These are phyloP conservation scores for Stercorarius parasiticus DNA, from an alignment of 2,113 vertebrate genomes.

Conservation along the genomic window DNA sequence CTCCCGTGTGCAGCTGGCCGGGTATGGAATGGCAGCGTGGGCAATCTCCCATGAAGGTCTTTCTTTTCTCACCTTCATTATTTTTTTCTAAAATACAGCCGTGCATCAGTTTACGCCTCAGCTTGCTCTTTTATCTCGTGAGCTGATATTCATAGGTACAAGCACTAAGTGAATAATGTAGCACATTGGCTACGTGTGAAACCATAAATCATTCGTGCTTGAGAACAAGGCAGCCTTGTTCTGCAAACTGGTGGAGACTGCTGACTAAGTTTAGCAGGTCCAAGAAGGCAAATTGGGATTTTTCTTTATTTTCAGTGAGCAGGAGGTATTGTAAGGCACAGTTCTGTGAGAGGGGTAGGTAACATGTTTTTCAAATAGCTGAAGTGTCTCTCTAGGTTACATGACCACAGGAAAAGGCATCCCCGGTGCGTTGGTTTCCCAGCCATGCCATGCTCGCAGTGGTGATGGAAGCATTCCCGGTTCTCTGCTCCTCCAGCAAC, in stretches of 20 bases:
- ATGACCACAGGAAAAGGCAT: not conserved
- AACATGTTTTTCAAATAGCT: not conserved
- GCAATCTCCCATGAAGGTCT: not conserved
- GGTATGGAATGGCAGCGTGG: not conserved
- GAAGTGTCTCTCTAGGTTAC: not conserved
- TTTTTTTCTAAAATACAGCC: not conserved
- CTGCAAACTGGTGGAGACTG: constrained; percentile 27
- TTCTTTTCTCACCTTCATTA: not conserved
- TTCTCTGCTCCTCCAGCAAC: not conserved
- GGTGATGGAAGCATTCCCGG: not conserved
- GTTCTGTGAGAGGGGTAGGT: not conserved
- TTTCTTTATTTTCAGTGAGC: constrained; percentile 19
- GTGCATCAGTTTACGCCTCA: not conserved
- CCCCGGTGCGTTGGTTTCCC: not conserved
- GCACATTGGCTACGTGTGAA: constrained; percentile 50
- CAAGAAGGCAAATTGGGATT: not conserved
- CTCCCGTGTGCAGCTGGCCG: not conserved
- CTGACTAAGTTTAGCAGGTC: constrained; percentile 44
- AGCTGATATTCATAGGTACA: constrained; percentile 43
- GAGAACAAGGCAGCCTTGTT: constrained; percentile 60
- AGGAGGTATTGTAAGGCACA: constrained; percentile 24
- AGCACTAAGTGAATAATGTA: constrained; percentile 45
- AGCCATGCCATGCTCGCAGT: not conserved
- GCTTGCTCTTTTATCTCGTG: not conserved
- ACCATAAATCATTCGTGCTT: constrained; percentile 42